A percentile compares a stretch with the other conserved stretches of the same genome.
phyloP scores from a whole-genome alignment of 2,888 invertebrate species.

The Epirrhoe tristata region DNA sequence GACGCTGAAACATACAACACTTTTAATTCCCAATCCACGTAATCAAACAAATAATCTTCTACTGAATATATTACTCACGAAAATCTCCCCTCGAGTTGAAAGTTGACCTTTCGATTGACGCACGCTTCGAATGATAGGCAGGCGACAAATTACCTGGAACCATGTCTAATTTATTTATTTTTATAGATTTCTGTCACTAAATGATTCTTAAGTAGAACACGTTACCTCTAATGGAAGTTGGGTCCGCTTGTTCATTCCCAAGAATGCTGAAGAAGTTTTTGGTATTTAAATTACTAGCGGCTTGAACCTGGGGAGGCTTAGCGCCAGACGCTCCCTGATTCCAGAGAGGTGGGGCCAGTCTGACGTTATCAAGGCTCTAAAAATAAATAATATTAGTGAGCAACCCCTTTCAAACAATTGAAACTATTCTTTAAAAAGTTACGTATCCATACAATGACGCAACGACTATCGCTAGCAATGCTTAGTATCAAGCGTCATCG shows the following conservation, averaged over 20 bases:
- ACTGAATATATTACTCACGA: conserved; percentile 59
- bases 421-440: not conserved
- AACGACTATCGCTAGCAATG: conserved; percentile 5
- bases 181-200: conserved; percentile 16
- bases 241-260: conserved; percentile 69
- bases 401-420: not conserved
- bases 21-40: not conserved
- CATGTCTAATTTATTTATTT: conserved; percentile 31
- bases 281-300: conserved; percentile 66
- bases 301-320: conserved; percentile 66
- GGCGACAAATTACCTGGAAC: conserved; percentile 65
- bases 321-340: conserved; percentile 76
- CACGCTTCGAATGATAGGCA: conserved; percentile 75
- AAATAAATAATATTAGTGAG: conserved; percentile 36
- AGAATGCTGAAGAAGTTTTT: conserved; percentile 74
- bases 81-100: conserved; percentile 76
- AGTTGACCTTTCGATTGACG: conserved; percentile 80
- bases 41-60: not conserved
- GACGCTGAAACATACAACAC: conserved; percentile 21
- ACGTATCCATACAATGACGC: conserved; percentile 2
- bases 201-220: not conserved
- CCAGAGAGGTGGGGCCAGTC: conserved; percentile 75
- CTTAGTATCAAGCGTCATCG: conserved; percentile 13
- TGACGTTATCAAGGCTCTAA: conserved; percentile 71
- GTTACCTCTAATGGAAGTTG: conserved; percentile 68